Percentiles rank a stretch among this genome's conserved stretches.
These are phyloP conservation scores for Podarcis lilfordi DNA, from an alignment of 2,797 vertebrate species.

Conservation along the genomic window DNA sequence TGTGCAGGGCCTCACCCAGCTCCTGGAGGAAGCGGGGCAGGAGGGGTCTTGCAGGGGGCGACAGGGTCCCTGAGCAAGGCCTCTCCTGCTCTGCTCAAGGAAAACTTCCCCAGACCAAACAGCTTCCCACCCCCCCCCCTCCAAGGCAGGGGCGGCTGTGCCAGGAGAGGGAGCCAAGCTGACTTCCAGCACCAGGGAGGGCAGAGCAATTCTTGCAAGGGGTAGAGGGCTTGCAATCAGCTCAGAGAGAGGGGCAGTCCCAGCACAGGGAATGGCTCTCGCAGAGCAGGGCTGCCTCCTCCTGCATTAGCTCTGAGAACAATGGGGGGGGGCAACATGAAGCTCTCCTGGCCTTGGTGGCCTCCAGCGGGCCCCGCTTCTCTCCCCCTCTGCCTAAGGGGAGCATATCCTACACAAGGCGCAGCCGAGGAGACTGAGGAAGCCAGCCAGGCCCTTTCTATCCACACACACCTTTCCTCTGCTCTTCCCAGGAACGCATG, in stretches of 20 bases:
- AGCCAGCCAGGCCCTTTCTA: not conserved
- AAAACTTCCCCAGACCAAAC: not conserved
- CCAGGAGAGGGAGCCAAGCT: too few species aligned
- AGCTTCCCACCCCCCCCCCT: not conserved
- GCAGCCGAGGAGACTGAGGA: not conserved
- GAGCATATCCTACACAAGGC: not conserved
- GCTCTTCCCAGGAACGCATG: too few species aligned
- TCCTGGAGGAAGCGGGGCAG: not conserved
- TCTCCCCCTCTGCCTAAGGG: not conserved
- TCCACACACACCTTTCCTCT: too few species aligned
- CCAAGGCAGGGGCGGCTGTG: not conserved
- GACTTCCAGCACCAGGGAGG: too few species aligned
- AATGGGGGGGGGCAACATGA: not conserved
- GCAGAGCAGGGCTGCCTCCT: too few species aligned
- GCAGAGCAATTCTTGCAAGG: too few species aligned
- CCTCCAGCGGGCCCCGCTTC: not conserved
- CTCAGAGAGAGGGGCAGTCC: not conserved
- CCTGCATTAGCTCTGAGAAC: too few species aligned
- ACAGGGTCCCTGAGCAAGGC: not conserved
- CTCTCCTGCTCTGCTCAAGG: too few species aligned
- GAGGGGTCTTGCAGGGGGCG: not conserved
- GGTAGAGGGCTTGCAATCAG: not conserved
- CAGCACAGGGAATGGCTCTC: not conserved
- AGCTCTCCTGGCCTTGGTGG: not conserved
- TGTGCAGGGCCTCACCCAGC: not conserved